phyloP scores from a whole-genome alignment of 64 coral and sea anemone species.

The Porites lutea region DNA sequence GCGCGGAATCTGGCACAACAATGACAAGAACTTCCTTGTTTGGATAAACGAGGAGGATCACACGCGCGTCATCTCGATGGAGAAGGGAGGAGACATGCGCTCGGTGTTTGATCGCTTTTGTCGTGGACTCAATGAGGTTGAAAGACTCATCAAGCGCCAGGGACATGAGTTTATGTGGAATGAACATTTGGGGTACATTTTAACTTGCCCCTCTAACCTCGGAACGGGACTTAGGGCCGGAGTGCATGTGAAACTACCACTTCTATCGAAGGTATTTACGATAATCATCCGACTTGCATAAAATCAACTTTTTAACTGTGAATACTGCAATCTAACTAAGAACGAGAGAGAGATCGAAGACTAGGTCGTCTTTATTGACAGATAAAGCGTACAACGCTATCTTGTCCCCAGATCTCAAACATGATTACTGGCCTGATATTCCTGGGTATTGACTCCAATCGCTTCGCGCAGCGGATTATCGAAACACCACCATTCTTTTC shows the following conservation, averaged over 20 bases:
- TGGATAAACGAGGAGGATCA: constrained; percentile 92
- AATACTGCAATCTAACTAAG: too few relatives aligned
- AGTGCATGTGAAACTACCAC: constrained; percentile 82
- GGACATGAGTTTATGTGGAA: constrained; percentile 88
- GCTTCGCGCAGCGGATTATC: too few relatives aligned
- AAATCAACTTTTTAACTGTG: too few relatives aligned
- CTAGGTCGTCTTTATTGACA: too few relatives aligned
- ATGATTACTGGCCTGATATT: too few relatives aligned
- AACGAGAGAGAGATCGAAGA: too few relatives aligned
- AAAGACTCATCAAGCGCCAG: constrained; percentile 71
- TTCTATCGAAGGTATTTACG: constrained; percentile 56
- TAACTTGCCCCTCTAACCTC: constrained; percentile 88
- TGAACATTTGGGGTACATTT: constrained; percentile 80
- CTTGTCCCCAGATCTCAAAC: too few relatives aligned
- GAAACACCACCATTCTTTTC: too few relatives aligned
- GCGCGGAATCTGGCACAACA: constrained; percentile 86
- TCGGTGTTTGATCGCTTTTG: constrained; percentile 86
- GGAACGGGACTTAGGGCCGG: constrained; percentile 90
- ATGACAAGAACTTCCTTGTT: constrained; percentile 82
- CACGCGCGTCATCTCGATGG: constrained; percentile 81
- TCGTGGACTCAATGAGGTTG: constrained; percentile 78
- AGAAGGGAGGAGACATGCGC: constrained; percentile 81
- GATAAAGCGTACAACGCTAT: too few relatives aligned
- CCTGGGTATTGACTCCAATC: too few relatives aligned
- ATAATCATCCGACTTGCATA: not conserved